phyloP scores from a whole-genome alignment of 2,113 vertebrate genomes.

The Thalassoma bifasciatum region DNA sequence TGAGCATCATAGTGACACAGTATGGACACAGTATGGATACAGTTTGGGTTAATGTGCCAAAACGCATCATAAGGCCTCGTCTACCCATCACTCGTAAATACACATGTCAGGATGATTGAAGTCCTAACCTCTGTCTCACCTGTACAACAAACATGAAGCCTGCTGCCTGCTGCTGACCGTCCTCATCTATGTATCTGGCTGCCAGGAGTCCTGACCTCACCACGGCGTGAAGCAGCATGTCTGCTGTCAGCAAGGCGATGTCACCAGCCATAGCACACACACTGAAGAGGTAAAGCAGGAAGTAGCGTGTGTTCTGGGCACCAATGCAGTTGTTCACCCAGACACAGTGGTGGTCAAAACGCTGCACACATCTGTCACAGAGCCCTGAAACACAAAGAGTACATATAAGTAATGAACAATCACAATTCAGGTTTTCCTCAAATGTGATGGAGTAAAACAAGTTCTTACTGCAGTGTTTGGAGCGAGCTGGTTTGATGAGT shows the following conservation, averaged over 20 bases:
- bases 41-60: too few species aligned
- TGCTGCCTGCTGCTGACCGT: conserved; percentile 80
- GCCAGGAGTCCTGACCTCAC: conserved; percentile 79
- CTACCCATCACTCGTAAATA: too few species aligned
- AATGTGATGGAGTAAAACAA: neutral
- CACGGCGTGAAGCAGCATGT: conserved; percentile 85
- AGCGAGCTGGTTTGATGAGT: conserved; percentile 91
- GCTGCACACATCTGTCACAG: conserved; percentile 90
- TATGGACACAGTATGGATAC: too few species aligned
- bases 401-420: neutral
- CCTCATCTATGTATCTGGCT: conserved; percentile 83
- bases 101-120: neutral
- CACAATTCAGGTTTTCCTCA: neutral
- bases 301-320: conserved; percentile 86
- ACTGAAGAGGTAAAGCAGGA: conserved; percentile 89
- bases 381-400: conserved; percentile 80
- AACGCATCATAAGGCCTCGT: too few species aligned
- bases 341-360: conserved; percentile 97
- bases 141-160: conserved; percentile 87
- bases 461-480: conserved; percentile 93
- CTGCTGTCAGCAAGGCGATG: conserved; percentile 76
- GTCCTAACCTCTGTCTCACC: conserved; percentile 69
- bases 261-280: conserved; percentile 80
- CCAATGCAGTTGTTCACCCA: conserved; percentile 98
- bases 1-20: too few species aligned